These are phyloP conservation scores for Scaptomyza caliginosa DNA, from an alignment of 2,888 invertebrate genomes.

Conservation along the genomic window DNA sequence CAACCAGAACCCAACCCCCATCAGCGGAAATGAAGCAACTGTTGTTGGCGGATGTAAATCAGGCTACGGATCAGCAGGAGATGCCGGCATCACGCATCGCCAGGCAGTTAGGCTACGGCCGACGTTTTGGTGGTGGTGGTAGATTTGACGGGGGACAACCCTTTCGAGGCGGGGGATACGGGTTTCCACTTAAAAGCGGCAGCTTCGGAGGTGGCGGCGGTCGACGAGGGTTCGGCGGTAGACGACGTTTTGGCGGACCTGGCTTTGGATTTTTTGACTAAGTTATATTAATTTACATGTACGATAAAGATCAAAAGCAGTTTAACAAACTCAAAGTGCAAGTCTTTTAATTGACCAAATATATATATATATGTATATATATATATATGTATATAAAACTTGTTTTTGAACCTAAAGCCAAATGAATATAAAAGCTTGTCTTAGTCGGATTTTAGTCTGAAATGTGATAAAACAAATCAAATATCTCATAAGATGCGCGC, in stretches of 20 bases:
- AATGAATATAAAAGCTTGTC: conserved; percentile 39
- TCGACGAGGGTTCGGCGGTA: background rate
- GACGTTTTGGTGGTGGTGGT: conserved; percentile 35
- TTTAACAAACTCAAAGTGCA: conserved; percentile 31
- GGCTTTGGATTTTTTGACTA: conserved; percentile 39
- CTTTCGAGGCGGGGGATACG: conserved; percentile 34
- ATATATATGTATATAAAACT: conserved; percentile 2
- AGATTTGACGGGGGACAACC: conserved; percentile 21
- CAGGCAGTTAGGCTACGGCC: conserved; percentile 57
- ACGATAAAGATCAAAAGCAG: conserved; percentile 37
- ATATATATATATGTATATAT: too few species aligned
- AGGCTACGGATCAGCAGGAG: conserved; percentile 61
- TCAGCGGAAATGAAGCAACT: conserved; percentile 66
- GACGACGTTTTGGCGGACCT: conserved; percentile 10
- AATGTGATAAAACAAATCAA: background rate
- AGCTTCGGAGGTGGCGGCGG: conserved; percentile 9
- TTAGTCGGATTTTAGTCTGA: background rate
- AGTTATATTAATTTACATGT: conserved; percentile 6
- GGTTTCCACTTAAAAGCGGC: conserved; percentile 12
- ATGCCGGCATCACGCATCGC: conserved; percentile 61
- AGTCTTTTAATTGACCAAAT: conserved; percentile 41
- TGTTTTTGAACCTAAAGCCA: conserved; percentile 1
- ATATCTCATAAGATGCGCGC: conserved; percentile 31
- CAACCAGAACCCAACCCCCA: conserved; percentile 6
- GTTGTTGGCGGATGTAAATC: conserved; percentile 73